Conservation (phyloP, 2,888 invertebrate species). For the Bruchidius siliquastri region DNA sequence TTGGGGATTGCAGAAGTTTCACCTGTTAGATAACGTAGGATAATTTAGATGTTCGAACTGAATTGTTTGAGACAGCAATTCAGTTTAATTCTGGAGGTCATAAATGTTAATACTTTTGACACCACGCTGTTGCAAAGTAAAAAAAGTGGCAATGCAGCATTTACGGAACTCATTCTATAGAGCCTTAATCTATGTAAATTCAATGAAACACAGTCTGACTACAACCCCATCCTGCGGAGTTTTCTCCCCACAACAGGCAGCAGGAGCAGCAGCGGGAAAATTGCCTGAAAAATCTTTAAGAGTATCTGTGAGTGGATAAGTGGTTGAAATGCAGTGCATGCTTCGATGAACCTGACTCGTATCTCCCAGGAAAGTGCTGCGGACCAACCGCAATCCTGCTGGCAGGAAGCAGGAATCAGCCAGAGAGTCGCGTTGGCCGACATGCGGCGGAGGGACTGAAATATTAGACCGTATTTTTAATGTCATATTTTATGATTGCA, state of each 20-base stretch:
- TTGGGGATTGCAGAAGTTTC: too few species aligned
- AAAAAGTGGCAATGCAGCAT: too few species aligned
- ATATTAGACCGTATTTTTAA: constrained; percentile 45
- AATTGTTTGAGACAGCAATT: too few species aligned
- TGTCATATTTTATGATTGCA: constrained; percentile 44
- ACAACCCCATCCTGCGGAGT: neutral
- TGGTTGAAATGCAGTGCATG: constrained; percentile 46
- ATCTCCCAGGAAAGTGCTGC: constrained; percentile 40
- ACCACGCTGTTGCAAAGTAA: too few species aligned
- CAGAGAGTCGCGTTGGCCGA: constrained; percentile 18
- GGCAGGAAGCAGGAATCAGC: constrained; percentile 6
- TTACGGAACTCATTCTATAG: too few species aligned
- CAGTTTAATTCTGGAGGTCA: too few species aligned
- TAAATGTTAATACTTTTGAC: too few species aligned
- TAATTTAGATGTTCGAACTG: too few species aligned
- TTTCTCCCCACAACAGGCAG: neutral
- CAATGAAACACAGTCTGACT: neutral
- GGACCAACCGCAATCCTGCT: constrained; percentile 31
- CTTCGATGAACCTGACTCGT: constrained; percentile 45
- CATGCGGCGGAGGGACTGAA: constrained; percentile 35
- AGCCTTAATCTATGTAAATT: too few species aligned
- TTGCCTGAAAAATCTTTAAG: constrained; percentile 21
- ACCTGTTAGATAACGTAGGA: too few species aligned
- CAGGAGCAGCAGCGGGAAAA: constrained; percentile 13
- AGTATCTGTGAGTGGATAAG: constrained; percentile 34